Conservation (phyloP, 2,113 vertebrate genomes). For the Capreolus pygargus region DNA sequence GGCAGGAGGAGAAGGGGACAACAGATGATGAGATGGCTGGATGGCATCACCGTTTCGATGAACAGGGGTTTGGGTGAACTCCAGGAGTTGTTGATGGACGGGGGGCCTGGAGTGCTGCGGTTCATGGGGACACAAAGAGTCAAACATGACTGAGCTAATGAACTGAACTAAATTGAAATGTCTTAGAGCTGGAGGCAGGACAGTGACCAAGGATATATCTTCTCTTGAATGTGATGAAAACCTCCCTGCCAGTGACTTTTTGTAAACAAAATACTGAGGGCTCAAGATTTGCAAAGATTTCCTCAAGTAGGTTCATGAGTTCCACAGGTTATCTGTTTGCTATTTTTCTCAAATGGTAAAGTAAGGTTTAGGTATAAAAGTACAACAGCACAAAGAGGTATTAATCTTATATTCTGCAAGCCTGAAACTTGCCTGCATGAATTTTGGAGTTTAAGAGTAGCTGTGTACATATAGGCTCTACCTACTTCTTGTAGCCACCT, state of each 20-base stretch:
- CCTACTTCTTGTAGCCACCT: background rate
- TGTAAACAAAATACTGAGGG: background rate
- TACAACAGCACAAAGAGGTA: background rate
- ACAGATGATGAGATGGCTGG: no score
- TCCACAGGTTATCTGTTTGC: background rate
- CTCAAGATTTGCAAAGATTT: background rate
- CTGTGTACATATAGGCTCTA: background rate
- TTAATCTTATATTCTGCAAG: background rate
- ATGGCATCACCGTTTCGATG: no score
- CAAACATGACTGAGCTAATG: no score
- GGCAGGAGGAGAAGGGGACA: no score
- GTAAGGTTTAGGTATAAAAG: background rate
- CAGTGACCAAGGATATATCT: background rate
- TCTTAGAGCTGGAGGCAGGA: background rate
- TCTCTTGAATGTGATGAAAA: background rate
- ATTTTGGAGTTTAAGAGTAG: background rate
- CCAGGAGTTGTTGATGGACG: no score
- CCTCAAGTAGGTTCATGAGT: background rate
- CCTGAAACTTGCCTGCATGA: background rate
- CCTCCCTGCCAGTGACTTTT: background rate
- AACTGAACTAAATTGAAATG: background rate
- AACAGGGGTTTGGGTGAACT: no score
- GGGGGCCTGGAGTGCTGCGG: no score
- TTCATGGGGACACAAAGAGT: no score
- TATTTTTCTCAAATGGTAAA: background rate